A percentile compares a stretch with the other conserved stretches of the same genome.
Evolutionary conservation across 2,113 vertebrate species (phyloP).

Genomic region (Seriola rivoliana): DNA sequence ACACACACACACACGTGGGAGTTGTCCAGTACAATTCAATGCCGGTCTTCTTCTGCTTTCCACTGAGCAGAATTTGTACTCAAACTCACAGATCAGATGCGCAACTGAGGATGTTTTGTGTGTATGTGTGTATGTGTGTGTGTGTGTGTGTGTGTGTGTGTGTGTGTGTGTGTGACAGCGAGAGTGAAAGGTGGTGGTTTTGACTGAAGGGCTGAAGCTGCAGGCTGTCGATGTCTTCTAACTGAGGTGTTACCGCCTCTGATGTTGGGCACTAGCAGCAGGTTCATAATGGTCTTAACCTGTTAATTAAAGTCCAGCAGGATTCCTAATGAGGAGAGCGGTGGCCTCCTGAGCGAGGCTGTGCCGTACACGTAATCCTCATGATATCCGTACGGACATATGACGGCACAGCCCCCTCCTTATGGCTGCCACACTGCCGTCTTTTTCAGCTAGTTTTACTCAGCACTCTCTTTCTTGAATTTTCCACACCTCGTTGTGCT

Average conservation of each 20-base stretch:
- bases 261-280: constrained; percentile 30
- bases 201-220: constrained; percentile 39
- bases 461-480: constrained; percentile 48
- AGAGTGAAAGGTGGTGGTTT: constrained; percentile 10
- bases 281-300: constrained; percentile 58
- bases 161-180: constrained; percentile 14
- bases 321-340: constrained; percentile 44
- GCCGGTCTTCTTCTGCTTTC: background rate
- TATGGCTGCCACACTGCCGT: constrained; percentile 10
- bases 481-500: constrained; percentile 45
- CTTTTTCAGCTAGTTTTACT: constrained; percentile 49
- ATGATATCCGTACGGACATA: constrained; percentile 26
- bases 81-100: constrained; percentile 9
- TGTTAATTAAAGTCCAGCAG: constrained; percentile 65
- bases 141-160: constrained; percentile 9
- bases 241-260: constrained; percentile 52
- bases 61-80: too few relatives aligned
- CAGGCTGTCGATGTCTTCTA: constrained; percentile 50
- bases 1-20: background rate
- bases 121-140: background rate
- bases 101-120: constrained; percentile 18
- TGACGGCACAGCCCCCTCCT: constrained; percentile 15
- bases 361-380: constrained; percentile 26
- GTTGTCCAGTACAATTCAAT: constrained; percentile 10
- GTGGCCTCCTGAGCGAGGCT: constrained; percentile 21